These are phyloP conservation scores for Rhadina sibilatrix DNA, from an alignment of 2,113 vertebrate genomes.

Conservation along the genomic window DNA sequence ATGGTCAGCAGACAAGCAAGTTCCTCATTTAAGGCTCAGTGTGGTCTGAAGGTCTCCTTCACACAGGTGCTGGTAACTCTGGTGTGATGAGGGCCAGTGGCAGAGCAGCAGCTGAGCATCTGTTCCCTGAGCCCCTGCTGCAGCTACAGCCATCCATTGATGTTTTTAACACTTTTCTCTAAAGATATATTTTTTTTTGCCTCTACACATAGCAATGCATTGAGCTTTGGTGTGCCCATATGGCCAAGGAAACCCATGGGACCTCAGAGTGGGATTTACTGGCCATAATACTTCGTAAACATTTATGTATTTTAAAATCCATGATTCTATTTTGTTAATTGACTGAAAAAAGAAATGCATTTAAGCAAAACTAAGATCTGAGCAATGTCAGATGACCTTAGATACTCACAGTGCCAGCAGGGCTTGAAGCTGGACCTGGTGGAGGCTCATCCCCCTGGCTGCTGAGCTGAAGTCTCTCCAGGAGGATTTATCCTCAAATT, in stretches of 20 bases:
- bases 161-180: not conserved
- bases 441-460: not conserved
- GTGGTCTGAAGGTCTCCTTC: not conserved
- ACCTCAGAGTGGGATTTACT: not conserved
- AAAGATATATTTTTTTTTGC: not conserved
- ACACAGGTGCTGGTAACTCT: not conserved
- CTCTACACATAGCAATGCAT: not conserved
- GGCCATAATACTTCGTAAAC: not conserved
- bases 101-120: not conserved
- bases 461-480: not conserved
- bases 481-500: not conserved
- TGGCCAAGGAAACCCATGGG: not conserved
- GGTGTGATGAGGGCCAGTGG: not conserved
- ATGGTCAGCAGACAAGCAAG: not conserved
- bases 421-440: not conserved
- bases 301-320: not conserved
- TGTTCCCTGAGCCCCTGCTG: not conserved
- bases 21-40: not conserved
- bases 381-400: not conserved
- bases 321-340: not conserved
- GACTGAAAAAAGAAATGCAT: not conserved
- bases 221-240: not conserved
- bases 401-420: not conserved
- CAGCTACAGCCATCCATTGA: not conserved
- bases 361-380: not conserved